phyloP scores from a whole-genome alignment of 2,797 vertebrate species.

The Sternarchorhynchus goeldii region DNA sequence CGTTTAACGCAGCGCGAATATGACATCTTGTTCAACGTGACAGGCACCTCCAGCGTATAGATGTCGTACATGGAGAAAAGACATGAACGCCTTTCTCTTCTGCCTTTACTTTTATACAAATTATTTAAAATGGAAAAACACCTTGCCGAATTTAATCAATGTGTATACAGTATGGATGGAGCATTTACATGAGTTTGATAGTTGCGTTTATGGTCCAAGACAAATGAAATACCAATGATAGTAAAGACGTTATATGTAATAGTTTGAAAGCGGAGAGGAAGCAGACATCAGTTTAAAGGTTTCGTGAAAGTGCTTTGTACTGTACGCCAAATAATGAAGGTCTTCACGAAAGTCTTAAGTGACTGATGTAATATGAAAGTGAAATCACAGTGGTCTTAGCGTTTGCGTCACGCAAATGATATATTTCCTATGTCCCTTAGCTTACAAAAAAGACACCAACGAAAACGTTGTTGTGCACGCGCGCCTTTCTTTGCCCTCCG shows the following conservation, averaged over 20 bases:
- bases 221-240: no score
- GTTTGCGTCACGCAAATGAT: conserved; percentile 24
- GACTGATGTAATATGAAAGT: conserved; percentile 5
- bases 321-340: neutral
- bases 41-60: no score
- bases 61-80: no score
- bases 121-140: conserved; percentile 8
- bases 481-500: conserved; percentile 13
- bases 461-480: conserved; percentile 9
- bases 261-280: no score
- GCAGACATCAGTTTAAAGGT: neutral
- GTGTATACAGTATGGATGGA: neutral
- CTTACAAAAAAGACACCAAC: conserved; percentile 32
- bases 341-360: neutral
- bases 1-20: no score
- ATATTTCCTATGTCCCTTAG: conserved; percentile 37
- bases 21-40: no score
- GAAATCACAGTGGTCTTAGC: neutral
- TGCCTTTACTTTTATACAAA: neutral
- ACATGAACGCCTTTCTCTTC: neutral
- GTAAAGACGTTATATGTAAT: no score
- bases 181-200: neutral
- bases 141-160: neutral
- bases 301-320: neutral
- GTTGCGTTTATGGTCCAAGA: neutral